Evolutionary conservation across 2,888 invertebrate species (phyloP).

Genomic region (Ophion ellenae): DNA sequence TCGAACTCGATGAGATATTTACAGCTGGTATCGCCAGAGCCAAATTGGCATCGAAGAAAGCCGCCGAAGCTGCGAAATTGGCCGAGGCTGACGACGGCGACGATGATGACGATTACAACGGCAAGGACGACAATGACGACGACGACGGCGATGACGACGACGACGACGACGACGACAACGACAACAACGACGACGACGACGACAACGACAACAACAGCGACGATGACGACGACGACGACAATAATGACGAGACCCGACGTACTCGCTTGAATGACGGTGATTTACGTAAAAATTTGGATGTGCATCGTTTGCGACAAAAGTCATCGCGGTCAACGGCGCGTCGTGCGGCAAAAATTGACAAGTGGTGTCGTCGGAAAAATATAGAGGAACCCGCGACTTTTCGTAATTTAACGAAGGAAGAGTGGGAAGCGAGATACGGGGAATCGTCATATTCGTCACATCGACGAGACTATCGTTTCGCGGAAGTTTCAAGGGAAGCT

Average conservation of each 20-base stretch:
- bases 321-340: constrained; percentile 46
- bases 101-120: constrained; percentile 26
- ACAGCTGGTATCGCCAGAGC: constrained; percentile 77
- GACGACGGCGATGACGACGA: constrained; percentile 39
- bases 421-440: constrained; percentile 80
- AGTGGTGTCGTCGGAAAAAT: constrained; percentile 75
- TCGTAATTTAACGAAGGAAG: constrained; percentile 81
- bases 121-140: constrained; percentile 36
- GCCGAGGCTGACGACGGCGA: constrained; percentile 23
- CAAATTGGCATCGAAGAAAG: constrained; percentile 65
- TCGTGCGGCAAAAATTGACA: constrained; percentile 32
- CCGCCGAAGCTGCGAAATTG: constrained; percentile 32
- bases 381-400: constrained; percentile 76
- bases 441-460: constrained; percentile 59
- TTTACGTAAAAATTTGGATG: constrained; percentile 12
- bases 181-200: constrained; percentile 13
- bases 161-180: constrained; percentile 15
- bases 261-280: constrained; percentile 18
- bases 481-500: constrained; percentile 33
- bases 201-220: constrained; percentile 26
- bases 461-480: constrained; percentile 56
- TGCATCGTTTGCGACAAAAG: constrained; percentile 43
- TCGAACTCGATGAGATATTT: constrained; percentile 77
- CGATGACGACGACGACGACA: constrained; percentile 10
- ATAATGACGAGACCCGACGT: background rate